Evolutionary conservation across 2,888 invertebrate species (phyloP).

Genomic region (Pandemis cinnamomeana): DNA sequence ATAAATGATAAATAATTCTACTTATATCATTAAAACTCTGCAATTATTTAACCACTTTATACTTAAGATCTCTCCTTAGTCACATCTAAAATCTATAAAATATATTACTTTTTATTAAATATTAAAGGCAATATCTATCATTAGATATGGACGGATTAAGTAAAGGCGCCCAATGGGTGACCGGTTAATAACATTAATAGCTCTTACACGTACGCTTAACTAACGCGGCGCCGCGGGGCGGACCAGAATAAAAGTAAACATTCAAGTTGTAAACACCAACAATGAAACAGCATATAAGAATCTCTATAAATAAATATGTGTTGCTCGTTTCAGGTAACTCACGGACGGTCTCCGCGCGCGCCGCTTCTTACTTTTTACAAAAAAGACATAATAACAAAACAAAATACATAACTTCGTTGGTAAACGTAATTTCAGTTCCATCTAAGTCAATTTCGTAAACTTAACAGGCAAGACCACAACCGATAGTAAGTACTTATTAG

Average conservation of each 20-base stretch:
- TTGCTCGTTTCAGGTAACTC: constrained; percentile 82
- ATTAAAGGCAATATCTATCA: constrained; percentile 84
- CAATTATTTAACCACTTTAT: constrained; percentile 74
- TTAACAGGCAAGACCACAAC: constrained; percentile 86
- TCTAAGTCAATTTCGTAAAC: constrained; percentile 80
- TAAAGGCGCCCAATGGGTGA: constrained; percentile 83
- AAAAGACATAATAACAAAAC: constrained; percentile 73
- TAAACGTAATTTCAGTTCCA: constrained; percentile 82
- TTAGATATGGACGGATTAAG: constrained; percentile 84
- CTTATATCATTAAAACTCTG: constrained; percentile 74
- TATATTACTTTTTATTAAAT: constrained; percentile 85
- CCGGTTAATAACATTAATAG: constrained; percentile 81
- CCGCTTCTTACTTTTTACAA: constrained; percentile 65
- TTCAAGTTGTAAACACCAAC: constrained; percentile 72
- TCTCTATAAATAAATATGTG: constrained; percentile 79
- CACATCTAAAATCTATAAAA: constrained; percentile 80
- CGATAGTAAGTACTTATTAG: constrained; percentile 84
- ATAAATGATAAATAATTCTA: constrained; percentile 58
- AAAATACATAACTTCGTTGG: constrained; percentile 79
- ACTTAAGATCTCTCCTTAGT: constrained; percentile 75
- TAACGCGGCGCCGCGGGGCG: constrained; percentile 70
- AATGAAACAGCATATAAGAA: constrained; percentile 77
- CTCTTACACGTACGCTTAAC: constrained; percentile 70
- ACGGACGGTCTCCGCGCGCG: constrained; percentile 68
- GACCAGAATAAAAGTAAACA: constrained; percentile 66